Base-by-base conservation (phyloP, 2,797 vertebrate species). In the Clarias pachynema region DNA sequence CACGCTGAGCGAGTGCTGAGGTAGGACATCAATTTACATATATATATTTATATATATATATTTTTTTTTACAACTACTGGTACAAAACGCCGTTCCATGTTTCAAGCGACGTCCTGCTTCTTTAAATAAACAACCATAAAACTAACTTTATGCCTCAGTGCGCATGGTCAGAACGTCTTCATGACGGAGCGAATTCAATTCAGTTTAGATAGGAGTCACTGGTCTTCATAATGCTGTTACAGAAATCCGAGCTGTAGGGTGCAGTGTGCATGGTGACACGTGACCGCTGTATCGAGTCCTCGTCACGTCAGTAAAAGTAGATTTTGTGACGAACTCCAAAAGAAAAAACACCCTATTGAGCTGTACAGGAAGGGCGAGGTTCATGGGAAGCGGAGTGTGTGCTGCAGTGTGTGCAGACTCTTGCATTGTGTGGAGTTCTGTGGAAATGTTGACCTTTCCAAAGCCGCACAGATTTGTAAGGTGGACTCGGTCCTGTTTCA, bases 1-100 rank as follows among this genome's bases (percentile, higher is more conserved):
- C 84, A 80, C 57, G 44, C 62, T 85, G 72, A 85, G 57, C 68
- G 66, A 87, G 87, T 86, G 86, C 69, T 53, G 69, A 89, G 88
- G 83, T 88, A 88, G 82, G 74, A 53, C 69, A 40, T 63, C 4
- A n/a, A 24, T 56, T 53, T 62, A n/a, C 1, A 37, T 37, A 34
- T 34, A 34, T 34, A 4, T 34, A 3, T 34, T 1, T 34, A 34
- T 34, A 34, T n/a, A n/a, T n/a, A n/a, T n/a, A n/a, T 34, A 62
- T 18, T 49, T 10, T 53, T 26, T 1, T 8, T 63, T 68, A 7
- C 18, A 72, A 14, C 9, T 3, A 16, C 44, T n/a, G 4, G 4
- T 53, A 53, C 44, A 18, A 29, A 34, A 24, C 1, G 5, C 10
- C 5, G 14, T 40, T 63, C n/a, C 24, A 26, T 37, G 5, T 65